These are phyloP conservation scores for Troides oblongomaculatus DNA, from an alignment of 2,888 invertebrate genomes.

Conservation along the genomic window DNA sequence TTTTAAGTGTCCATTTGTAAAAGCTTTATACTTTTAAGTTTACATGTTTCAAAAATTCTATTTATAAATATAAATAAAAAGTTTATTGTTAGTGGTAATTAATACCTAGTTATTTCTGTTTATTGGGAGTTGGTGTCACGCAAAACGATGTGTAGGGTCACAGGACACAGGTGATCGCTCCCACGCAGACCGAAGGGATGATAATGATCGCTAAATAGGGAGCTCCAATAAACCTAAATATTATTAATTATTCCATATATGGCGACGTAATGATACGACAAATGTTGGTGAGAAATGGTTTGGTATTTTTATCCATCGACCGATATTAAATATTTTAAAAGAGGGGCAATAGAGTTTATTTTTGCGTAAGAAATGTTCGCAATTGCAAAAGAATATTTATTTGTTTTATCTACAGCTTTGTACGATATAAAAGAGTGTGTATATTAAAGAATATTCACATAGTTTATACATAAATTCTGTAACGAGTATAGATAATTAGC, in stretches of 20 bases:
- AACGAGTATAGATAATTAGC: no score
- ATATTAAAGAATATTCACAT: no score
- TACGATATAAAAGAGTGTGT: no score
- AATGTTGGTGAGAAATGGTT: not conserved
- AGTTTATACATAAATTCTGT: no score
- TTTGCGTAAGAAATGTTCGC: no score
- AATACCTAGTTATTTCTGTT: slow-evolving; percentile 20
- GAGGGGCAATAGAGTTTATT: no score
- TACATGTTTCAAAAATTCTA: no score
- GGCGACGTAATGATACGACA: not conserved
- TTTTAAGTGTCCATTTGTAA: no score
- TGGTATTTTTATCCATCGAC: not conserved
- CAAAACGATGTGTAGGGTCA: slow-evolving; percentile 43
- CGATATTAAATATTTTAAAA: not conserved
- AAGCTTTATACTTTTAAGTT: no score
- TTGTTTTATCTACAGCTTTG: no score
- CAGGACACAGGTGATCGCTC: slow-evolving; percentile 63
- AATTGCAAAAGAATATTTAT: no score
- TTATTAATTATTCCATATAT: slow-evolving; percentile 4
- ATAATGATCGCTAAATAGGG: slow-evolving; percentile 39
- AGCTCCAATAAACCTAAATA: slow-evolving; percentile 16
- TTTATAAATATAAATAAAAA: not conserved
- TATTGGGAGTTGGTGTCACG: slow-evolving; percentile 47
- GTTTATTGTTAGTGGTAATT: slow-evolving; percentile 15
- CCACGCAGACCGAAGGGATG: slow-evolving; percentile 47